Base-by-base conservation (phyloP, 2,797 vertebrate genomes). In the Gadopsis bispinosus region DNA sequence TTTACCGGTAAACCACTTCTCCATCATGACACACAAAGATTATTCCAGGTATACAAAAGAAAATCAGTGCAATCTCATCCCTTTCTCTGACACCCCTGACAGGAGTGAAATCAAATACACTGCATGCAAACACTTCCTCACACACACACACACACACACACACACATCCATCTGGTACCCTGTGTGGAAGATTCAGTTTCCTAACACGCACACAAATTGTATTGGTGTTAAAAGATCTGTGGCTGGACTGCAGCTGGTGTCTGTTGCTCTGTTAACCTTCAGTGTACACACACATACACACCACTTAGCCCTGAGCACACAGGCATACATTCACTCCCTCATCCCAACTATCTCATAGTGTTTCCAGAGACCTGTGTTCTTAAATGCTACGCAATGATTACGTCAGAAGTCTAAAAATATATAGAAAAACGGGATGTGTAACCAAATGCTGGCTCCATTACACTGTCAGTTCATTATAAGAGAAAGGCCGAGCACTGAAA, bases 201-300 rank as follows among this genome's bases (percentile, higher is more conserved):
- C 45, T 63, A 43, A 9, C 67, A 75, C 10, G 1, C 41, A 80
- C 72, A 66, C 50, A 81, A 17, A 70, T 43, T 59, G 56, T 72
- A 56, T 35, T 66, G 22, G 45, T 29, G 65, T 59, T 70, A 71
- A 78, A 65, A 79, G 51, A 73, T 20, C 66, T 31, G 35, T 61
- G 73, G 65, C 74, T 75, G 73, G 37, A 60, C 55, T 39, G 37
- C 37, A 39, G 37, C 37, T 39, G 37, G 0, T 47, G 69, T 73
- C 61, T 77, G 53, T 61, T 66, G 55, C 64, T 79, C 68, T 64
- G 66, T 80, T 80, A 58, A 78, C 70, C 45, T 54, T 64, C 45
- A 41, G n/a, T 6, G 29, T 29, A 26, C 16, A 33, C 19, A 50
- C 3, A 61, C 39, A 64, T 51, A 53, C 11, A 51, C 13, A 68